Evolutionary conservation across 2,797 vertebrate genomes (phyloP).

Genomic region (Ctenopoma multispine): DNA sequence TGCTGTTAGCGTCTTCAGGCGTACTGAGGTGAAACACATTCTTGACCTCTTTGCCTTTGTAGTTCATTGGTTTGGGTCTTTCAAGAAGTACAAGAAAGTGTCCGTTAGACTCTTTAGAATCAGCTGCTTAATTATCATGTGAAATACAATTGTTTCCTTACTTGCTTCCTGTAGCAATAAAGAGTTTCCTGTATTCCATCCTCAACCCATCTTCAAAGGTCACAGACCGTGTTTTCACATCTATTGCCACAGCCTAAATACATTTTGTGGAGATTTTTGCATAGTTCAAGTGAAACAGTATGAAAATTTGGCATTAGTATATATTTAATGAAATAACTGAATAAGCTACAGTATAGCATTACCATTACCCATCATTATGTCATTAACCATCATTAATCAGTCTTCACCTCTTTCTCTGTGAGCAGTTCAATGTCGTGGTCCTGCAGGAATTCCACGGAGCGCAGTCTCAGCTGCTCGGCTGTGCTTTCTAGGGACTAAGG

Average conservation of each 20-base stretch:
- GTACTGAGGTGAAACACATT: constrained; percentile 94
- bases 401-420: constrained; percentile 92
- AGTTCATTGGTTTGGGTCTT: constrained; percentile 93
- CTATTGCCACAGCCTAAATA: constrained; percentile 90
- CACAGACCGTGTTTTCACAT: constrained; percentile 90
- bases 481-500: constrained; percentile 94
- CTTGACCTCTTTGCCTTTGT: constrained; percentile 93
- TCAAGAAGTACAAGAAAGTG: constrained; percentile 29
- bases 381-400: background rate
- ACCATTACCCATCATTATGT: background rate
- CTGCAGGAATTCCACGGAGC: constrained; percentile 92
- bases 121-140: background rate
- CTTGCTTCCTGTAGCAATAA: constrained; percentile 96
- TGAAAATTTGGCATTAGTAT: background rate
- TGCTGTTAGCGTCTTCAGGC: constrained; percentile 93
- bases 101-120: background rate
- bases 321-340: background rate
- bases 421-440: constrained; percentile 93
- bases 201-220: constrained; percentile 94
- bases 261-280: background rate
- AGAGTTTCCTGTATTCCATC: constrained; percentile 96
- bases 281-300: background rate
- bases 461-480: constrained; percentile 91
- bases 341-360: background rate
- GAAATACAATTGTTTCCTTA: constrained; percentile 66